Evolutionary conservation across 2,797 vertebrate species (phyloP).

Genomic region (Galagoides demidoff): DNA sequence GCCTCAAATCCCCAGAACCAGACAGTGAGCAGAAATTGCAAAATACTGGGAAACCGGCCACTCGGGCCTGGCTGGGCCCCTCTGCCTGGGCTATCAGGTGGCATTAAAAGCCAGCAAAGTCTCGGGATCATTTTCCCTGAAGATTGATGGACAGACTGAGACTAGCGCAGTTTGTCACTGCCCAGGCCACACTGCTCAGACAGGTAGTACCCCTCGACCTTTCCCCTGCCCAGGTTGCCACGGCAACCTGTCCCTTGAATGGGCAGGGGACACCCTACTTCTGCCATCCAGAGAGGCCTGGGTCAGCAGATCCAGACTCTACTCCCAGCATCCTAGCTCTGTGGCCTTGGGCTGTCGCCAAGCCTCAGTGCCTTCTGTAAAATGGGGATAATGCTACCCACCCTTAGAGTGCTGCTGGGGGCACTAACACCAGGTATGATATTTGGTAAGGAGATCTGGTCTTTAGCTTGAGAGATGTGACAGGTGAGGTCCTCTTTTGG

Average conservation of each 20-base stretch:
- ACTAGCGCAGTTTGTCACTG: neutral
- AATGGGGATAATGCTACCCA: no score
- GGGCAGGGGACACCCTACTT: neutral
- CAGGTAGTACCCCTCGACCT: neutral
- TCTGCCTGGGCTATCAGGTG: neutral
- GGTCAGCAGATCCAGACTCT: neutral
- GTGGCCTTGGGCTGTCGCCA: neutral
- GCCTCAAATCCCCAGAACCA: neutral
- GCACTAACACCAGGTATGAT: no score
- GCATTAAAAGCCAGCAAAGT: slow-evolving; percentile 36
- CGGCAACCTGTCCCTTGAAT: neutral
- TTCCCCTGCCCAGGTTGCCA: neutral
- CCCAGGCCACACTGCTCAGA: neutral
- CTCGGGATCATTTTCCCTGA: slow-evolving; percentile 4
- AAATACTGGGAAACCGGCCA: slow-evolving; percentile 25
- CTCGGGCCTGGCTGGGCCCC: neutral
- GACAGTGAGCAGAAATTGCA: neutral
- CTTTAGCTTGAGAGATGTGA: neutral
- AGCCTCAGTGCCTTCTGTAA: neutral
- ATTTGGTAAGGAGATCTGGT: neutral
- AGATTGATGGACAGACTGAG: neutral
- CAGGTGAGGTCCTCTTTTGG: neutral
- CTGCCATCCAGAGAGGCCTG: neutral
- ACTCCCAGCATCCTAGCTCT: neutral
- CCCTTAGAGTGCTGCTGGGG: neutral